phyloP scores from a whole-genome alignment of 2,888 invertebrate genomes.

The Linnaemya tessellans region DNA sequence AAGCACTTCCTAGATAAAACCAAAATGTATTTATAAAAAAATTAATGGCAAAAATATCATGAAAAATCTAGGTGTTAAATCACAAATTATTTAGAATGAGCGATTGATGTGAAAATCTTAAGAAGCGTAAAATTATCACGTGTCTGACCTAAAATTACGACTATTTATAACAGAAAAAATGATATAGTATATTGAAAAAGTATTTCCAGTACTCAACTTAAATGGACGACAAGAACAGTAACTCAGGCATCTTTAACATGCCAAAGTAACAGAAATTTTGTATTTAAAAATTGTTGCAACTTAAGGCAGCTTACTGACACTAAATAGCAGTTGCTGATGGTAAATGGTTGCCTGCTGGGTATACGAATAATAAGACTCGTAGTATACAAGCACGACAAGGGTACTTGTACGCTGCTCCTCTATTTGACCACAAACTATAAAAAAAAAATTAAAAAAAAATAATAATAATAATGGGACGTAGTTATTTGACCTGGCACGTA shows the following conservation, averaged over 20 bases:
- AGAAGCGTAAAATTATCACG: conserved; percentile 60
- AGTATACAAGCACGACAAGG: neutral
- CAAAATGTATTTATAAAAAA: neutral
- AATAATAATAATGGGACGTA: conserved; percentile 29
- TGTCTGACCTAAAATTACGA: conserved; percentile 57
- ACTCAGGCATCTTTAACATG: conserved; percentile 8
- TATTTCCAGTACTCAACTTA: conserved; percentile 24
- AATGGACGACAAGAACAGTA: conserved; percentile 2
- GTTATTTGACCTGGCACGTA: conserved; percentile 65
- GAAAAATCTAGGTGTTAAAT: conserved; percentile 50
- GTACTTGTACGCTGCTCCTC: conserved; percentile 20
- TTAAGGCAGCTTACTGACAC: conserved; percentile 20
- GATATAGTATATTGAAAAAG: conserved; percentile 1
- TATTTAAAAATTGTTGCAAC: conserved; percentile 10
- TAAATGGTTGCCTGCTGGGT: conserved; percentile 29
- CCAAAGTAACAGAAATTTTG: conserved; percentile 10
- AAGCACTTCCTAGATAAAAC: conserved; percentile 3
- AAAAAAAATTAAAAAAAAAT: conserved; percentile 4
- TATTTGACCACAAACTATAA: conserved; percentile 22
- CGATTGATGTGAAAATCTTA: conserved; percentile 41
- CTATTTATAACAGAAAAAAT: neutral
- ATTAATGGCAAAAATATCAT: too few species aligned
- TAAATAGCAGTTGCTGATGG: conserved; percentile 4
- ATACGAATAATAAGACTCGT: neutral
- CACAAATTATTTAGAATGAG: conserved; percentile 31